phyloP scores from a whole-genome alignment of 2,888 invertebrate species.

The Stenodera caucasica region DNA sequence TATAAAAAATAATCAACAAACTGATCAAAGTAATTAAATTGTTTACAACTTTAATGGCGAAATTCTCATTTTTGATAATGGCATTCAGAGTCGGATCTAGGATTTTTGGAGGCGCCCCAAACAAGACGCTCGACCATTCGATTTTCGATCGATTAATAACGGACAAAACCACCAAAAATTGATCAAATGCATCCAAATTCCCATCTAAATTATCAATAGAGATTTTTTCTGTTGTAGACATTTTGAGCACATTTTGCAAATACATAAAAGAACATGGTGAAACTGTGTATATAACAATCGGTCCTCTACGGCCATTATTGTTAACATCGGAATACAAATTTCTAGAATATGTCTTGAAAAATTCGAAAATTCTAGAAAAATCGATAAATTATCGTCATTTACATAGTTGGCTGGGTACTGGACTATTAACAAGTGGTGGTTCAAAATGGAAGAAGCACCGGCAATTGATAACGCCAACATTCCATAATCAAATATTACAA shows the following conservation, averaged over 20 bases:
- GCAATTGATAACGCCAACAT: conserved; percentile 73
- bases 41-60: too few species aligned
- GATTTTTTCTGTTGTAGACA: not conserved
- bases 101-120: too few species aligned
- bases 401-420: conserved; percentile 43
- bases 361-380: conserved; percentile 40
- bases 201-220: too few species aligned
- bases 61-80: too few species aligned
- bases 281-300: not conserved
- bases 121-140: too few species aligned
- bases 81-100: too few species aligned
- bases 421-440: conserved; percentile 45
- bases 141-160: too few species aligned
- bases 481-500: conserved; percentile 75
- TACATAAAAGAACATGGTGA: conserved; percentile 1
- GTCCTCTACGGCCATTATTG: not conserved
- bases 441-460: conserved; percentile 67
- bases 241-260: not conserved
- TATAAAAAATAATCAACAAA: too few species aligned
- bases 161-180: too few species aligned
- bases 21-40: too few species aligned
- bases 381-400: conserved; percentile 40
- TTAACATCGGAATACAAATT: conserved; percentile 6
- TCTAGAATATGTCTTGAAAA: conserved; percentile 36
- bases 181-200: too few species aligned